Evolutionary conservation across 2,797 vertebrate genomes (phyloP), one percentile per base, ranked within the genome.

Genomic region (Melanotaenia boesemani): DNA sequence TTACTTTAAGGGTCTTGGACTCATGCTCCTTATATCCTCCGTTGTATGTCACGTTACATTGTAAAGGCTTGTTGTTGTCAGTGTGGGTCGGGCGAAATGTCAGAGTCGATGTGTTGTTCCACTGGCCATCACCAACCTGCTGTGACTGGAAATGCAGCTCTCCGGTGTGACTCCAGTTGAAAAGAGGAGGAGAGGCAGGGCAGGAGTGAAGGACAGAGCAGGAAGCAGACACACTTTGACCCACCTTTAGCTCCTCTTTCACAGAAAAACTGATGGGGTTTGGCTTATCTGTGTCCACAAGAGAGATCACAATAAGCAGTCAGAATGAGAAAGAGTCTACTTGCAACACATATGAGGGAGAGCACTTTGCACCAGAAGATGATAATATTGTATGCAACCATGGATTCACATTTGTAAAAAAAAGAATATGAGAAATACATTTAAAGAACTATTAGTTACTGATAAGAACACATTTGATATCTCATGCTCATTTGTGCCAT

Each of bases 111-210:
- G 62, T 92, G 5, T 74, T 24, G 15, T 46, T 66, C 91, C 90
- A 93, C 64, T 86, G 76, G 18, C 86, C 84, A 0, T 72, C 6
- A 0, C 12, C 34, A 24, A 88, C 81, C 20, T 59, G 0, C 44
- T 73, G 61, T 2, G 80, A 39, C 3, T 82, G 79, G 28, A 63
- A 2, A 0, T 28, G 50, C 24, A 6, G 0, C 1, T 22, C 20
- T 76, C 93, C 92, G 6, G 66, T 2, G 65, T 80, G 91, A 77
- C 48, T 94, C 94, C 94, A 95, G 68, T n/a, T 79, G 71, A 95
- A 70, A 22, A 6, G 46, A 2, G 93, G 93, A 22, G 84, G 91
- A 26, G 84, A 76, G 30, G 63, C 0, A 2, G 89, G 90, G 48
- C 93, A 95, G 60, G 82, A 90, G 80, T 92, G 85, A 73, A 48